These are phyloP conservation scores for Trichosurus vulpecula DNA, from an alignment of 2,797 vertebrate species.

Conservation along the genomic window DNA sequence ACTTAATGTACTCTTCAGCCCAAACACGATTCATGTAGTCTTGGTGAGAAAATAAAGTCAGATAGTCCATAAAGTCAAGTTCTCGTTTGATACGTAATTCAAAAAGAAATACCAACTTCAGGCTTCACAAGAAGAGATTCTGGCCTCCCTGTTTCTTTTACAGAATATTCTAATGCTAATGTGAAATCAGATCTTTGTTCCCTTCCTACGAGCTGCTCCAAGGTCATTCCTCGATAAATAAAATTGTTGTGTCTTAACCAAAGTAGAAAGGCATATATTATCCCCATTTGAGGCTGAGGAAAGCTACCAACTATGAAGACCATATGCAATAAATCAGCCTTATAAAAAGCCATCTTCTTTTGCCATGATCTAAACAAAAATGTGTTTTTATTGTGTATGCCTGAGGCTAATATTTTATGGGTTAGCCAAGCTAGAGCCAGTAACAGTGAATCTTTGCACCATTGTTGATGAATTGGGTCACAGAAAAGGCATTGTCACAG, in stretches of 20 bases:
- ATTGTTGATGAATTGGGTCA: not conserved
- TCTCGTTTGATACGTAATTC: not conserved
- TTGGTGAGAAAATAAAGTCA: not conserved
- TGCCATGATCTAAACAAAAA: constrained; percentile 6
- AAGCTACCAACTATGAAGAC: constrained; percentile 3
- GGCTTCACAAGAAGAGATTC: not conserved
- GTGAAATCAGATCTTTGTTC: not conserved
- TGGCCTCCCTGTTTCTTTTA: not conserved
- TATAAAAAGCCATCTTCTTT: not conserved
- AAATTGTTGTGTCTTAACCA: constrained; percentile 9
- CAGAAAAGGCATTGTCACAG: not conserved
- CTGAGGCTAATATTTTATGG: not conserved
- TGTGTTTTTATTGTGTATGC: not conserved
- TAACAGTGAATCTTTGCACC: not conserved
- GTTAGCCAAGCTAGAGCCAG: not conserved
- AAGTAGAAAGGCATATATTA: not conserved
- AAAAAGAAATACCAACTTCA: not conserved
- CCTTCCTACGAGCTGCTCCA: not conserved
- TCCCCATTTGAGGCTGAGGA: not conserved
- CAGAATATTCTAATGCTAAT: constrained; percentile 4
- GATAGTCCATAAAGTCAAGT: not conserved
- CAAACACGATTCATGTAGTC: not conserved
- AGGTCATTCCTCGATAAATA: constrained; percentile 3
- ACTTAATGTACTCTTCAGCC: not conserved
- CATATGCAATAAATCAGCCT: not conserved